These are phyloP conservation scores for Cosmia trapezina DNA, from an alignment of 2,888 invertebrate species.

Conservation along the genomic window DNA sequence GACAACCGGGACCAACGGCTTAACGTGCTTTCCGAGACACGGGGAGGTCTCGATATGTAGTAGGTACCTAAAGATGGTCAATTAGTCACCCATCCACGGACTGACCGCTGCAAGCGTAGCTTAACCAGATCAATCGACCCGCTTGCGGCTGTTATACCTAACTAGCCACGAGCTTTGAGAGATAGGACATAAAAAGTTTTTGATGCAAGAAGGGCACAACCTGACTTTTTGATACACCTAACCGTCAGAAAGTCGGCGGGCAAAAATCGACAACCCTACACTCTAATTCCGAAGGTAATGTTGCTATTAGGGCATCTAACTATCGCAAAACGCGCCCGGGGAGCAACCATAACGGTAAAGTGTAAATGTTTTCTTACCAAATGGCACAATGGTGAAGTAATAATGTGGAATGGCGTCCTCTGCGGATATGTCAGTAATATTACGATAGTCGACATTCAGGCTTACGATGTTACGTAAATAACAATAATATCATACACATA, in stretches of 20 bases:
- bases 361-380: slow-evolving; percentile 60
- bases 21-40: too few relatives aligned
- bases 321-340: slow-evolving; percentile 40
- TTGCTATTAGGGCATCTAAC: slow-evolving; percentile 49
- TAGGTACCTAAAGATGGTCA: too few relatives aligned
- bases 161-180: too few relatives aligned
- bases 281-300: slow-evolving; percentile 55
- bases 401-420: slow-evolving; percentile 47
- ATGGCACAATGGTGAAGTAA: slow-evolving; percentile 51
- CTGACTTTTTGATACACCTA: neutral
- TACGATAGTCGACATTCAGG: slow-evolving; percentile 40
- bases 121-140: too few relatives aligned
- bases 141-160: too few relatives aligned
- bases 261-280: slow-evolving; percentile 41
- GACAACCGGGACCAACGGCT: too few relatives aligned
- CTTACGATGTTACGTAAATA: slow-evolving; percentile 46
- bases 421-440: slow-evolving; percentile 53
- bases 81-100: too few relatives aligned
- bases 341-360: slow-evolving; percentile 53
- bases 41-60: too few relatives aligned
- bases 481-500: slow-evolving; percentile 45
- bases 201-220: neutral
- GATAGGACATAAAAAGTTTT: too few relatives aligned
- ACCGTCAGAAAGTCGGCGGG: slow-evolving; percentile 8
- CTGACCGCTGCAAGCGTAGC: too few relatives aligned